A percentile compares a stretch with the other conserved stretches of the same genome.
phyloP scores from a whole-genome alignment of 2,113 vertebrate genomes.

The Merops nubicus region DNA sequence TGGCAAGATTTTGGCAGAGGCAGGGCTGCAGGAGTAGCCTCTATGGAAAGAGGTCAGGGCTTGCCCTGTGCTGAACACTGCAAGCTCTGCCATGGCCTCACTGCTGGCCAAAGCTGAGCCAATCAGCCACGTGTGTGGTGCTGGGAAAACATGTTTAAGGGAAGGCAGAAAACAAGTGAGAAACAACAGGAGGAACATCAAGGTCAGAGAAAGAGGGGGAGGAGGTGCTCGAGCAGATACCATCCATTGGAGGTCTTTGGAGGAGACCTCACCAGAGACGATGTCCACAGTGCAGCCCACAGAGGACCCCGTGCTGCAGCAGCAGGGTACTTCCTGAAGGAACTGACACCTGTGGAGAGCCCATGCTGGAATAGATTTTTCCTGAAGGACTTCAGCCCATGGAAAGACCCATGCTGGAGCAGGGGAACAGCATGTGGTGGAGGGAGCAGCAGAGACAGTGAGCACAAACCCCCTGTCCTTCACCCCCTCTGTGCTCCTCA shows the following conservation, averaged over 20 bases:
- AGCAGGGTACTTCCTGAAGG: not conserved
- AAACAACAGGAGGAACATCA: not conserved
- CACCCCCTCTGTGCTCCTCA: accelerated
- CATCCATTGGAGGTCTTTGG: accelerated
- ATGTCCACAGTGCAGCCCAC: accelerated
- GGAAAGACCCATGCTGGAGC: not conserved
- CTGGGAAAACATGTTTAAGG: not conserved
- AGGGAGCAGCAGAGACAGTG: not conserved
- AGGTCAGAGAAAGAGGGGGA: not conserved
- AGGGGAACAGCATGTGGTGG: not conserved
- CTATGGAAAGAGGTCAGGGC: not conserved
- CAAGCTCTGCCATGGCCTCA: not conserved
- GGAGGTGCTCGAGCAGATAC: not conserved
- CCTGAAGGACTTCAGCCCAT: not conserved
- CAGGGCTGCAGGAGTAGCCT: not conserved
- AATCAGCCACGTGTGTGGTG: not conserved
- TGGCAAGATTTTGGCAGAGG: not conserved
- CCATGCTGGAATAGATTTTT: not conserved
- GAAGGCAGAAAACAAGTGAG: not conserved
- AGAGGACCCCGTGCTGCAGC: accelerated
- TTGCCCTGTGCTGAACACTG: not conserved
- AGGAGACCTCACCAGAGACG: not conserved
- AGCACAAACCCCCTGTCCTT: accelerated
- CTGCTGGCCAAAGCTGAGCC: not conserved
- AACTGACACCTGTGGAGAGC: not conserved